Percentiles rank a stretch among this genome's conserved stretches.
Conservation (phyloP, 2,888 invertebrate species). For the Heteropelma amictum region DNA sequence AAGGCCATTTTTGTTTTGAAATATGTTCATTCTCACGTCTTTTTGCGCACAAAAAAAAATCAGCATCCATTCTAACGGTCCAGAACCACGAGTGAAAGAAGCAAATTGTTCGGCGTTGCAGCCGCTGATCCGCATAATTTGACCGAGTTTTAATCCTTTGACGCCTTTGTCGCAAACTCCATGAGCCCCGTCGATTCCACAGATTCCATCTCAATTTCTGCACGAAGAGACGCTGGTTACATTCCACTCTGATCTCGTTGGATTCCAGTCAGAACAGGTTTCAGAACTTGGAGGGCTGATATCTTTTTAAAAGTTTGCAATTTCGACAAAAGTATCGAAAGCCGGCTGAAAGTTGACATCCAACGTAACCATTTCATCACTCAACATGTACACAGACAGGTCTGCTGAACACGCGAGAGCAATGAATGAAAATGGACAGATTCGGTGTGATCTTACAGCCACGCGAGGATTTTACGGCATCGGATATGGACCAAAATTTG, state of each 20-base stretch:
- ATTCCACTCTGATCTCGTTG: slow-evolving; percentile 22
- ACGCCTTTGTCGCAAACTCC: no score
- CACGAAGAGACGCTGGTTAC: slow-evolving; percentile 10
- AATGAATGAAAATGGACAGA: slow-evolving; percentile 20
- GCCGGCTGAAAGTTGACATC: background rate
- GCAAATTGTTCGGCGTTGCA: no score
- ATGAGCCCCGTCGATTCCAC: no score
- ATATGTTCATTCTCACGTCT: no score
- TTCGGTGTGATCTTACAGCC: slow-evolving; percentile 29
- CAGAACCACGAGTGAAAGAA: no score
- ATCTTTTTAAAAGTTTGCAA: slow-evolving; percentile 67
- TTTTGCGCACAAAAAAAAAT: no score
- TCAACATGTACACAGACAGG: slow-evolving; percentile 20
- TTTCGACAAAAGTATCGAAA: slow-evolving; percentile 51
- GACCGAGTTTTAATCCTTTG: no score
- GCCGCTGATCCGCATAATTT: no score
- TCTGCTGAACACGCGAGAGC: slow-evolving; percentile 20
- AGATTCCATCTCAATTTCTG: no score
- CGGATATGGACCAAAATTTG: slow-evolving; percentile 70
- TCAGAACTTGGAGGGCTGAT: slow-evolving; percentile 62
- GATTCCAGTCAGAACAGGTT: background rate
- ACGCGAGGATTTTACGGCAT: slow-evolving; percentile 36
- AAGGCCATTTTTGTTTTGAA: no score
- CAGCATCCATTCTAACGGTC: no score
- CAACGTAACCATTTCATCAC: slow-evolving; percentile 23